Percentiles rank a stretch among this genome's conserved stretches.
phyloP scores from a whole-genome alignment of 2,888 invertebrate species.

The Caenorhabditis becei region DNA sequence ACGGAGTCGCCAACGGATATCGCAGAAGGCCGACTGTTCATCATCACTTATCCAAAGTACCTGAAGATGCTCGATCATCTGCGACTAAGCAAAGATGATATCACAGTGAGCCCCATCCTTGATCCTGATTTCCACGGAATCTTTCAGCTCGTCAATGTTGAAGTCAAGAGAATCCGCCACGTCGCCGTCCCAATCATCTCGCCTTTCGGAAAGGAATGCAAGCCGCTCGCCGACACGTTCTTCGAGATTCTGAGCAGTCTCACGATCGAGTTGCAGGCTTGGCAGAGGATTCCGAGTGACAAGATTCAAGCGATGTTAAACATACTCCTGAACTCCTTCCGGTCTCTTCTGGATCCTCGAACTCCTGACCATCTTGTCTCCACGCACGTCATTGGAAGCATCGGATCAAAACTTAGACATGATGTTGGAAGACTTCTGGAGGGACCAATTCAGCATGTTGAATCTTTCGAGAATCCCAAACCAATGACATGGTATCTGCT shows the following conservation, averaged over 20 bases:
- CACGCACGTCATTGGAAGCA: no score
- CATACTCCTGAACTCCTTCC: no score
- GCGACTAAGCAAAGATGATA: neutral
- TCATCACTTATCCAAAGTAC: neutral
- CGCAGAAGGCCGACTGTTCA: neutral
- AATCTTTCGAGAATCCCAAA: neutral
- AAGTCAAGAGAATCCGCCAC: neutral
- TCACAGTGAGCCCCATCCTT: neutral
- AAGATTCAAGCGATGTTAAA: neutral
- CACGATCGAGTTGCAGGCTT: neutral
- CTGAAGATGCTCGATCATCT: neutral
- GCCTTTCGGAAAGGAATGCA: neutral
- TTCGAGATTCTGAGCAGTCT: neutral
- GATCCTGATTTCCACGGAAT: neutral
- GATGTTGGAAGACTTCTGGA: no score
- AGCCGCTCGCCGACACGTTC: neutral
- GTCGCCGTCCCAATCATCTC: neutral
- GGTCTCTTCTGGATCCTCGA: no score
- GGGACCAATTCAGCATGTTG: neutral
- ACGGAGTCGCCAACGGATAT: neutral
- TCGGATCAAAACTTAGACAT: no score
- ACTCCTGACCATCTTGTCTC: no score
- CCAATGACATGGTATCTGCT: neutral
- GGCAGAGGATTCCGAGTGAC: neutral
- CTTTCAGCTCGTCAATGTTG: neutral